Base-by-base conservation (phyloP, 2,113 vertebrate species). In the Equus przewalskii region DNA sequence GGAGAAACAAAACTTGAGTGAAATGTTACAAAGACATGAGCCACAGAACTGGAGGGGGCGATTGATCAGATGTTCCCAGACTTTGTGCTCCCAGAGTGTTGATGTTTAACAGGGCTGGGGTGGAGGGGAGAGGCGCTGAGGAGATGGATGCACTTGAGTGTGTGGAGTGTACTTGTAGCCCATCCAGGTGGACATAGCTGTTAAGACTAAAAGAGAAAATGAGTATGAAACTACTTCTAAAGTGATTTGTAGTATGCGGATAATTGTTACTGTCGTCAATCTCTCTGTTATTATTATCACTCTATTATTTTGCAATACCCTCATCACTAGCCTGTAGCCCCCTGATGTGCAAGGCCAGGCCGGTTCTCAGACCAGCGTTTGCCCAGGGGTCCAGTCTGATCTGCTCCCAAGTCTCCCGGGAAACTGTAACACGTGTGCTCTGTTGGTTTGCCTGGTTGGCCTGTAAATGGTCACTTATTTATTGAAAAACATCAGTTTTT, bases 401-500 rank as follows among this genome's bases (percentile, higher is more conserved):
- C 22, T 86, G 28, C 16, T 73, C 19, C 76, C 28, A 51, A 5
- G 28, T 51, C 69, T 96, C 58, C 72, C 80, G 91, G 72, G 69
- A 96, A 91, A 51, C 51, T 4, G 18, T 75, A 56, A 65, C 14
- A 24, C 6, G 1, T 56, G 7, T 85, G 49, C 60, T 78, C 46
- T 92, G 36, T 79, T 89, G 65, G 15, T 89, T 94, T 95, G 26
- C 30, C 49, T 28, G 49, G 58, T 60, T 44, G 44, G 60, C 26
- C 78, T 81, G 8, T 81, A 80, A 81, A 88, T 14, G 65, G n/a
- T 76, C 36, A 76, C 26, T 95, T 70, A 44, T 36, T 88, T 97
- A 30, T 81, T 89, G 18, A 85, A 85, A 96, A 87, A 54, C 33
- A 75, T 69, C 33, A 95, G 41, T 33, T 56, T 91, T 94, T 95